Evolutionary conservation across 2,113 vertebrate species (phyloP).

Genomic region (Ibidorhyncha struthersii): DNA sequence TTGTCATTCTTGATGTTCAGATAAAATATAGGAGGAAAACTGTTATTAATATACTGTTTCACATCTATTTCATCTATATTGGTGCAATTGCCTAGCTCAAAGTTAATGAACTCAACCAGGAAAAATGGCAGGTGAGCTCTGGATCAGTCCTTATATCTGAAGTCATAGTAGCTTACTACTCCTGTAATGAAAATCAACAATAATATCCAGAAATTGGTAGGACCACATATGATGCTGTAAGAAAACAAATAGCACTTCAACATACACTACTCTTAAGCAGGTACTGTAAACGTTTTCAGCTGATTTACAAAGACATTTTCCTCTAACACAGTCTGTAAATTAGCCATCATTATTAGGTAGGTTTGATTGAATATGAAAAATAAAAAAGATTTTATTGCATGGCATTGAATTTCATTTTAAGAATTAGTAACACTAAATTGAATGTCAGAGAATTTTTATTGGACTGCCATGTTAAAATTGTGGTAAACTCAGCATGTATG

Average conservation of each 20-base stretch:
- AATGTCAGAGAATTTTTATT: neutral
- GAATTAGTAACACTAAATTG: neutral
- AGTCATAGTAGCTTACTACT: neutral
- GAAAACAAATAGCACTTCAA: neutral
- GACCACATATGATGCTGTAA: neutral
- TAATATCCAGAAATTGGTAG: neutral
- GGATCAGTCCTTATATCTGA: neutral
- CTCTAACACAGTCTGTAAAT: neutral
- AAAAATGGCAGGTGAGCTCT: neutral
- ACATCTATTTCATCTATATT: neutral
- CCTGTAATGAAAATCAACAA: neutral
- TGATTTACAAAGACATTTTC: neutral
- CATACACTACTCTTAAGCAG: fast-evolving
- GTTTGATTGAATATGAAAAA: neutral
- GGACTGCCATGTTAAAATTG: neutral
- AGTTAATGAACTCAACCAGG: neutral
- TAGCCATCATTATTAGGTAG: neutral
- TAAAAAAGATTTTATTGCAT: neutral
- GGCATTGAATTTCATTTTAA: neutral
- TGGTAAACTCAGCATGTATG: neutral
- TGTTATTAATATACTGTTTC: neutral
- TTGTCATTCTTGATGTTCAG: neutral
- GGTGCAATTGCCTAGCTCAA: neutral
- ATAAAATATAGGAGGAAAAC: neutral
- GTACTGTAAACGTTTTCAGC: neutral